A percentile compares a stretch with the other conserved stretches of the same genome.
Conservation (phyloP, 2,797 vertebrate species). For the Diplodus puntazzo region DNA sequence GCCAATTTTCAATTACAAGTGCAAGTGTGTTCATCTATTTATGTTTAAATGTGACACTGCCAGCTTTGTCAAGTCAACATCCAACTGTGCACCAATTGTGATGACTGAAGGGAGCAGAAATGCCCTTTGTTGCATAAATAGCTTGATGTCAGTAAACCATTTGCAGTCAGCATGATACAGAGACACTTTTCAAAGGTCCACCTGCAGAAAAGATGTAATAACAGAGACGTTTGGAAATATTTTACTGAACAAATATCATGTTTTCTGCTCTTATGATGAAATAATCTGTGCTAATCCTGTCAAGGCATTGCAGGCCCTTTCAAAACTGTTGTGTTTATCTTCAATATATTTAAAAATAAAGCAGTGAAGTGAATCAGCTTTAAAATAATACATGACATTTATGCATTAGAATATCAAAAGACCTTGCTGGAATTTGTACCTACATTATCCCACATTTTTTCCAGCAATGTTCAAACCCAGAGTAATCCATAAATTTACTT, state of each 20-base stretch:
- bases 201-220: neutral
- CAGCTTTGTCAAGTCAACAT: neutral
- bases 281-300: neutral
- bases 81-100: neutral
- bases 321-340: neutral
- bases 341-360: neutral
- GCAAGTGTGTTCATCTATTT: neutral
- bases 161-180: neutral
- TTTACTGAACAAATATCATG: neutral
- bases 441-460: too few relatives aligned
- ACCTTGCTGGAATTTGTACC: too few relatives aligned
- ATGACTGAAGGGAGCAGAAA: constrained; percentile 1
- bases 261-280: neutral
- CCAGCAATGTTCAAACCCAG: too few relatives aligned
- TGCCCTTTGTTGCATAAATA: neutral
- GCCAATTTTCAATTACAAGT: neutral
- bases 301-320: neutral
- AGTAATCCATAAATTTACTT: too few relatives aligned
- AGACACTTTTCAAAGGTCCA: constrained; percentile 7
- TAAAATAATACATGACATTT: too few relatives aligned
- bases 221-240: constrained; percentile 4
- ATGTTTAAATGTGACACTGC: neutral
- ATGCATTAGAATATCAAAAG: too few relatives aligned
- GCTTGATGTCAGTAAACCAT: neutral
- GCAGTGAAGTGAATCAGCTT: neutral